Conservation (phyloP, 2,113 vertebrate species). For the Cepphus grylle region DNA sequence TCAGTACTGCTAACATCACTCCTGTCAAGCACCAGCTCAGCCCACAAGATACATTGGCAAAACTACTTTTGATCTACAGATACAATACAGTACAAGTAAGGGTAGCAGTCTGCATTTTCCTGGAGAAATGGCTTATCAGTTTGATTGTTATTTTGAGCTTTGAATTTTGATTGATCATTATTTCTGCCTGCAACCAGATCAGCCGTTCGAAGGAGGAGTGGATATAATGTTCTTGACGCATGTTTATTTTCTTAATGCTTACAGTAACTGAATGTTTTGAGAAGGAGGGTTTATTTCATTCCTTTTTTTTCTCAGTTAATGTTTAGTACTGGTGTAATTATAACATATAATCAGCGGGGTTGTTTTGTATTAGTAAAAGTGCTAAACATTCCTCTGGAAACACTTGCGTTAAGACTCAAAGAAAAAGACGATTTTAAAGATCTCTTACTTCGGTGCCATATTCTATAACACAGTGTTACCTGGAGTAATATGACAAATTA, state of each 20-base stretch:
- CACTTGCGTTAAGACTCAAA: background rate
- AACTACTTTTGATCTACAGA: background rate
- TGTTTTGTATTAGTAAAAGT: background rate
- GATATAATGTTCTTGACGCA: background rate
- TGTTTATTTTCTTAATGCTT: background rate
- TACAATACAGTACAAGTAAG: background rate
- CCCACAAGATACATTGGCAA: background rate
- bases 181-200: background rate
- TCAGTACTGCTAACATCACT: background rate
- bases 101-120: background rate
- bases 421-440: background rate
- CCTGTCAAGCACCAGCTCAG: background rate
- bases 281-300: background rate
- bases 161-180: background rate
- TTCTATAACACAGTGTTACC: constrained; percentile 1
- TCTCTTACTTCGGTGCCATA: background rate
- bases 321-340: background rate
- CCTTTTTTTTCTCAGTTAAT: background rate
- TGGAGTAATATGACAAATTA: constrained; percentile 10
- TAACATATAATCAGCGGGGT: background rate
- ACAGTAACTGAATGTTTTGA: background rate
- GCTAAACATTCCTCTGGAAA: background rate
- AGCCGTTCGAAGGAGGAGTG: background rate
- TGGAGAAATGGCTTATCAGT: background rate
- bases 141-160: background rate